Evolutionary conservation across 2,888 invertebrate species (phyloP), one percentile per base, ranked within the genome.

Genomic region (Reticulitermes lucifugus): DNA sequence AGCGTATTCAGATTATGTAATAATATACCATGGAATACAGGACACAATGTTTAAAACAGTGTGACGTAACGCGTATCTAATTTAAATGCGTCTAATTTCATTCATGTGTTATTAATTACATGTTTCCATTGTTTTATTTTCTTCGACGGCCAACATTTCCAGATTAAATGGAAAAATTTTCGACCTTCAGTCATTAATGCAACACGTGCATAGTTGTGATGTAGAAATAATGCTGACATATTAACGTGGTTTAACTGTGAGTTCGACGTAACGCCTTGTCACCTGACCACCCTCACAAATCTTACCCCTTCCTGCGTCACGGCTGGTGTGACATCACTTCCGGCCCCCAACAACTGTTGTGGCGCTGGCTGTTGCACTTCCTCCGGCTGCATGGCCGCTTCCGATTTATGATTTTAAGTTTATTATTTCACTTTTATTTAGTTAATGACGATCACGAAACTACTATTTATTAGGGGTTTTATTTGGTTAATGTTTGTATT

Each of bases 341-440:
- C 77, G 46, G 14, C 46, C 73, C 14, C 73, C 21, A 55, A 55
- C 55, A 55, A 55, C 55, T 18, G 55, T 65, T 77, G 77, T 21
- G 77, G 77, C 46, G 77, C 77, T 46, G 77, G 14, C 51, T 43
- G 77, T 22, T 22, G 46, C 46, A 77, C 51, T 46, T 77, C 77
- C 22, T 41, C 35, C n/a, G 46, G 77, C 77, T 77, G 77, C 77
- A 77, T 77, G 77, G 77, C 77, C 65, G 18, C 51, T 46, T 77
- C n/a, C 10, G 43, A 46, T 77, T 77, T 77, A 77, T 46, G 4
- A 77, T 51, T 25, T 25, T 43, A 25, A 21, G 22, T 77, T 77
- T 77, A 77, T n/a, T 77, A 77, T 77, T 41, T 77, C 77, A 77
- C n/a, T 77, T 46, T 46, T 77, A 77, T 21, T 77, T 77, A 77